Conservation (phyloP, 2,888 invertebrate species). For the Tridacna gigas region DNA sequence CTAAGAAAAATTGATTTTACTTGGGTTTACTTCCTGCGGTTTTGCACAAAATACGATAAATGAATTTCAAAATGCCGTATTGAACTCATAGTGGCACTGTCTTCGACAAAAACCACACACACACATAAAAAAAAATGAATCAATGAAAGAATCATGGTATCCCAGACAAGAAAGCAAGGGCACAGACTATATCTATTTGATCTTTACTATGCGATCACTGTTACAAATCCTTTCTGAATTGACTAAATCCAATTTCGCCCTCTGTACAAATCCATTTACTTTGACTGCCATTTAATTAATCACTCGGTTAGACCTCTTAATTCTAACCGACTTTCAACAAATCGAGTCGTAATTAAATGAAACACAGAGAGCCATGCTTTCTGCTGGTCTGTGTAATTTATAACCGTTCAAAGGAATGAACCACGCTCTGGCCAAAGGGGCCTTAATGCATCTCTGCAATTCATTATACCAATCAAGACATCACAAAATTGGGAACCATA, state of each 20-base stretch:
- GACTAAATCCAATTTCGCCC: conserved; percentile 28
- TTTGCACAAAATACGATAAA: too few relatives aligned
- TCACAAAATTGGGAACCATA: too few relatives aligned
- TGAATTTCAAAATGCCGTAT: too few relatives aligned
- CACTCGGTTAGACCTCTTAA: conserved; percentile 53
- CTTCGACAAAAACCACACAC: too few relatives aligned
- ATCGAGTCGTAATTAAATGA: conserved; percentile 60
- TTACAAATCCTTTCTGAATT: conserved; percentile 24
- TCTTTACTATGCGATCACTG: background rate
- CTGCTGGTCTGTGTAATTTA: background rate
- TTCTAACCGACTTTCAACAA: conserved; percentile 54
- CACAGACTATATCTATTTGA: background rate
- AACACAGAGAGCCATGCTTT: background rate
- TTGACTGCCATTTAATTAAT: conserved; percentile 57
- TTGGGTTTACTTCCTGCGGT: too few relatives aligned
- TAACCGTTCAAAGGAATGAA: conserved; percentile 9
- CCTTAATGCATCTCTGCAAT: too few relatives aligned
- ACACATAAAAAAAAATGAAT: too few relatives aligned
- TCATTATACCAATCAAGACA: too few relatives aligned
- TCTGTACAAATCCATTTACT: conserved; percentile 21
- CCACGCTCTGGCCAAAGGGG: too few relatives aligned
- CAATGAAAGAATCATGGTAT: background rate
- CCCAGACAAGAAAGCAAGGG: background rate
- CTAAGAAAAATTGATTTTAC: too few relatives aligned
- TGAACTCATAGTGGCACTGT: too few relatives aligned